Percentiles rank a stretch among this genome's conserved stretches.
Conservation (phyloP, 2,113 vertebrate species). For the Spea bombifrons region DNA sequence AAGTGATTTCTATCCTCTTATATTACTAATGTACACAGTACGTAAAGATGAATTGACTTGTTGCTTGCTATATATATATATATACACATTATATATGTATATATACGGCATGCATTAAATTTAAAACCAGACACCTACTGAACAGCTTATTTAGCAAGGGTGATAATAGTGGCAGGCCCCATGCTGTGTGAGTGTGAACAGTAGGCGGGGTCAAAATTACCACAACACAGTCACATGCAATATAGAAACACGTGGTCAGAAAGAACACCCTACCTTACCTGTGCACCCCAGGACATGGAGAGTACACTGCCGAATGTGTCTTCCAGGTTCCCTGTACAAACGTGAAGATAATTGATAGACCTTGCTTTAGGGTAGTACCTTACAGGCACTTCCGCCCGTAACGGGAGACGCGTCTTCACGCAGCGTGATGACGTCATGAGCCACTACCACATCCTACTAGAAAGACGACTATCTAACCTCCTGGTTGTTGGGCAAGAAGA, state of each 20-base stretch:
- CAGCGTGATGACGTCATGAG: constrained; percentile 19
- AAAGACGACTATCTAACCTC: too few relatives aligned
- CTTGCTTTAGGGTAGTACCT: constrained; percentile 4
- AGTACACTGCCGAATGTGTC: background rate
- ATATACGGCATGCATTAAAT: too few relatives aligned
- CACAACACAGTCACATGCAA: constrained; percentile 36
- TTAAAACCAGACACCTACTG: too few relatives aligned
- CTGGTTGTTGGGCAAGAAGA: background rate
- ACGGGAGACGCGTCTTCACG: constrained; percentile 9
- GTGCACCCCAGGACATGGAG: background rate
- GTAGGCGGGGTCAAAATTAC: constrained; percentile 17
- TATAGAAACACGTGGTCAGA: background rate
- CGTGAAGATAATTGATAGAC: background rate
- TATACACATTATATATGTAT: too few relatives aligned
- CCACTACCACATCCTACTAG: background rate
- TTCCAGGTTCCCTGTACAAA: background rate
- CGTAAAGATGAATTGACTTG: too few relatives aligned
- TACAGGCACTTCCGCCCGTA: constrained; percentile 36
- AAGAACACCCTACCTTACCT: background rate
- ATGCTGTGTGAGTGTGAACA: constrained; percentile 3
- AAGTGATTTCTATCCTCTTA: too few relatives aligned
- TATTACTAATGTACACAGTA: too few relatives aligned
- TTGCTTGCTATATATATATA: too few relatives aligned
- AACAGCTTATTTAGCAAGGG: too few relatives aligned
- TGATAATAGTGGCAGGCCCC: constrained; percentile 14